Percentiles rank a stretch among this genome's conserved stretches.
Evolutionary conservation across 1,140 invertebrate genomes (phyloP).

Genomic region (Drosophila triauraria): DNA sequence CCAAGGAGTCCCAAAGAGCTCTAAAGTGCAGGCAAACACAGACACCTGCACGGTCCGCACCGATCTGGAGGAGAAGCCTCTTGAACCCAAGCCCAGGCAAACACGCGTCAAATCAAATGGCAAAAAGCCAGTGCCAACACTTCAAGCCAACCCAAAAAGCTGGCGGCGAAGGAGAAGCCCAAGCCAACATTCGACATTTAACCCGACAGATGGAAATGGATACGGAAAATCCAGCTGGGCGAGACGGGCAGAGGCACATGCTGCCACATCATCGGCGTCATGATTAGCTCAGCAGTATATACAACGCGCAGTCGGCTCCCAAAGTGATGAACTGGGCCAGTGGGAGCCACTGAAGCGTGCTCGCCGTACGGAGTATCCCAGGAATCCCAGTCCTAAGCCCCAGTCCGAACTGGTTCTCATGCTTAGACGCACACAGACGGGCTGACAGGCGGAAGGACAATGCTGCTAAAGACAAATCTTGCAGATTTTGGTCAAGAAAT

Average conservation of each 20-base stretch:
- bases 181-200: slow-evolving; percentile 46
- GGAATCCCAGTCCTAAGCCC: slow-evolving; percentile 27
- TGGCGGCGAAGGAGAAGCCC: background rate
- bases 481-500: slow-evolving; percentile 76
- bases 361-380: background rate
- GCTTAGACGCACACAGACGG: slow-evolving; percentile 30
- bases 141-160: slow-evolving; percentile 21
- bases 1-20: slow-evolving; percentile 73
- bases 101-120: slow-evolving; percentile 65
- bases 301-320: slow-evolving; percentile 9
- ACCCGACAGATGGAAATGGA: slow-evolving; percentile 38
- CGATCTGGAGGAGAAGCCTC: background rate
- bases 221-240: slow-evolving; percentile 23
- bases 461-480: slow-evolving; percentile 60
- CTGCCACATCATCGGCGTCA: slow-evolving; percentile 56
- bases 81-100: slow-evolving; percentile 20
- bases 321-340: slow-evolving; percentile 66
- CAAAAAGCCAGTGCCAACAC: slow-evolving; percentile 55
- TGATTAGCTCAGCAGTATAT: slow-evolving; percentile 65
- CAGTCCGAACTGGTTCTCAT: slow-evolving; percentile 41
- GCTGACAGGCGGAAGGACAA: slow-evolving; percentile 51
- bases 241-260: slow-evolving; percentile 3
- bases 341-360: slow-evolving; percentile 23
- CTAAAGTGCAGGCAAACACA: slow-evolving; percentile 66
- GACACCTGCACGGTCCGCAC: slow-evolving; percentile 18